Evolutionary conservation across 2,888 invertebrate genomes (phyloP), one percentile per base, ranked within the genome.

Genomic region (Polymixis flavicincta): DNA sequence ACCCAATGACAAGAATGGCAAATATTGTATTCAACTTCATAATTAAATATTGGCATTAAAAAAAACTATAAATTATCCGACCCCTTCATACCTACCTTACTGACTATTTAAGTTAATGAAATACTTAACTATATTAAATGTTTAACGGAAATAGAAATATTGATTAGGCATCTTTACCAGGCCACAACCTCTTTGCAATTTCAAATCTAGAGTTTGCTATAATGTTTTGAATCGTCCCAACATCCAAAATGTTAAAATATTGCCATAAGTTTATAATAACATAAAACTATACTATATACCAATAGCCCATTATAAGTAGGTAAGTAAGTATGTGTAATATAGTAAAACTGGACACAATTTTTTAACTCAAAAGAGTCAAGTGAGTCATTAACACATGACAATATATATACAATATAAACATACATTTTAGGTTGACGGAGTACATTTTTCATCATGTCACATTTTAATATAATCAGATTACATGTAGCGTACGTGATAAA

Each of bases 331-430:
- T 14, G 1, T 37, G 2, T n/a, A 63, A 7, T 28, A 2, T 54
- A 57, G 25, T 50, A 59, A 45, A 42, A 17, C 1, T 0, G 19
- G n/a, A 57, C 59, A 60, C 25, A 60, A 57, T 66, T 61, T n/a
- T 78, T 67, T 28, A 48, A 67, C 28, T 59, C 19, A 7, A 37
- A 37, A 48, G n/a, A 75, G 48, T 32, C 14, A 25, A 75, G 57
- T 79, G 82, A 81, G 32, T 81, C 76, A 76, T 55, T 22, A 48
- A 17, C n/a, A 59, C 57, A 75, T 55, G 14, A 64, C 50, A 59
- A 68, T 63, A 81, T 76, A 81, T 78, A 81, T 64, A 67, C 61
- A 79, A 59, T 32, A 42, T 50, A 76, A 68, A 79, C 68, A 78
- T 68, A 63, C 57, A 76, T 76, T 81, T 81, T 48, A 59, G 50